Percentiles rank a stretch among this genome's conserved stretches.
phyloP scores from a whole-genome alignment of 2,797 vertebrate species.

The Lepus townsendii region DNA sequence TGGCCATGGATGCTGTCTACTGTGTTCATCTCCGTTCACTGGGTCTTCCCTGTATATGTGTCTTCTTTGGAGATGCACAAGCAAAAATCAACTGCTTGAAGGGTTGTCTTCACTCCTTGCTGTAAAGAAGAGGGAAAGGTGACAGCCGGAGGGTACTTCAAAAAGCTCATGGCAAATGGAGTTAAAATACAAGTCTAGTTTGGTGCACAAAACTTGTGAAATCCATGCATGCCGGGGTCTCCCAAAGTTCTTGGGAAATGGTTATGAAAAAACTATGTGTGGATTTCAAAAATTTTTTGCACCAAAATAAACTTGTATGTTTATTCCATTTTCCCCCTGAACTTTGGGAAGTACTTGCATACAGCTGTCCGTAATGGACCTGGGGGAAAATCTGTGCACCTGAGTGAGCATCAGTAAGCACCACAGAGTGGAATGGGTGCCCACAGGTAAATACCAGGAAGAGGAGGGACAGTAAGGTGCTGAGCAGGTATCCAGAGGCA shows the following conservation, averaged over 20 bases:
- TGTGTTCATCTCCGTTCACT: background rate
- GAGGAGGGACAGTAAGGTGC: background rate
- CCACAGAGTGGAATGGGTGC: background rate
- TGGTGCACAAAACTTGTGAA: no score
- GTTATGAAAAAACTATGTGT: no score
- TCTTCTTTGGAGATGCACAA: background rate
- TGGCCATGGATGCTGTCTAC: background rate
- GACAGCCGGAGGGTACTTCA: background rate
- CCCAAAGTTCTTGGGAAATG: no score
- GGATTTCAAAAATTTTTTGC: no score
- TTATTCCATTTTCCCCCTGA: no score
- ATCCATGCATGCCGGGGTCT: no score
- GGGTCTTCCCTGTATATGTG: background rate
- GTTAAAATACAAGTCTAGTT: no score
- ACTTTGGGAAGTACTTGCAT: no score
- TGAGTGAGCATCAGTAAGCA: background rate
- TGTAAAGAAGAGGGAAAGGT: background rate
- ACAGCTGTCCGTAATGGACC: background rate
- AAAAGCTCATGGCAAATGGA: no score
- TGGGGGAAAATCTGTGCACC: background rate
- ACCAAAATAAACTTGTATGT: no score
- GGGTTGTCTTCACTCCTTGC: background rate
- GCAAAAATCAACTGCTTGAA: background rate
- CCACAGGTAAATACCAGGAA: background rate
- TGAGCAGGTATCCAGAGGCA: background rate